Conservation (phyloP, 2,888 invertebrate species). For the Amorpha juglandis region DNA sequence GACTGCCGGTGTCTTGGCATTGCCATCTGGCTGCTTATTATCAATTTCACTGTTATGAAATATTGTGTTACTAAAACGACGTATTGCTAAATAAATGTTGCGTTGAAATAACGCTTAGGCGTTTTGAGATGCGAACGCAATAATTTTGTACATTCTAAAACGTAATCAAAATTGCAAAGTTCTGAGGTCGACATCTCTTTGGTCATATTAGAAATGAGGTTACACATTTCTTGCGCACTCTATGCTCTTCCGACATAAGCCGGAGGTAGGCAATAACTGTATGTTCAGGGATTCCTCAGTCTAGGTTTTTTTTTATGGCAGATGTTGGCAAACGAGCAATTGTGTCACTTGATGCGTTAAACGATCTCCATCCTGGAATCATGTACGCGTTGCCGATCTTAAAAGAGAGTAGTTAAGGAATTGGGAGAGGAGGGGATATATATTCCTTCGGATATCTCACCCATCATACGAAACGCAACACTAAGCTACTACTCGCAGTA, state of each 20-base stretch:
- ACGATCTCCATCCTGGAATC: too few relatives aligned
- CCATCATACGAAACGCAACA: too few relatives aligned
- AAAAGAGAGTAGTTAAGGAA: too few relatives aligned
- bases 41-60: slow-evolving; percentile 70
- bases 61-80: slow-evolving; percentile 58
- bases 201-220: slow-evolving; percentile 10
- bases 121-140: slow-evolving; percentile 27
- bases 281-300: too few relatives aligned
- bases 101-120: slow-evolving; percentile 38
- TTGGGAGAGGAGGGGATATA: too few relatives aligned
- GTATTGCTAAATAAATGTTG: slow-evolving; percentile 55
- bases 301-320: too few relatives aligned
- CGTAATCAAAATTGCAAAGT: slow-evolving; percentile 19
- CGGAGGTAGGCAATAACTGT: not conserved
- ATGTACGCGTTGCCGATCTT: too few relatives aligned
- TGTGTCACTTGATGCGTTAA: too few relatives aligned
- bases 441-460: too few relatives aligned
- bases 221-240: not conserved
- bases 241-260: not conserved
- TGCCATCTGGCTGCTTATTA: slow-evolving; percentile 58
- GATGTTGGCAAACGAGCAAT: too few relatives aligned
- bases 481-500: too few relatives aligned
- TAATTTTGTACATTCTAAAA: slow-evolving; percentile 28
- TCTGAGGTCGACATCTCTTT: slow-evolving; percentile 11
- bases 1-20: slow-evolving; percentile 56